Percentiles rank a stretch among this genome's conserved stretches.
Conservation (phyloP, 2,888 invertebrate species). For the Tryphoninae sp. region DNA sequence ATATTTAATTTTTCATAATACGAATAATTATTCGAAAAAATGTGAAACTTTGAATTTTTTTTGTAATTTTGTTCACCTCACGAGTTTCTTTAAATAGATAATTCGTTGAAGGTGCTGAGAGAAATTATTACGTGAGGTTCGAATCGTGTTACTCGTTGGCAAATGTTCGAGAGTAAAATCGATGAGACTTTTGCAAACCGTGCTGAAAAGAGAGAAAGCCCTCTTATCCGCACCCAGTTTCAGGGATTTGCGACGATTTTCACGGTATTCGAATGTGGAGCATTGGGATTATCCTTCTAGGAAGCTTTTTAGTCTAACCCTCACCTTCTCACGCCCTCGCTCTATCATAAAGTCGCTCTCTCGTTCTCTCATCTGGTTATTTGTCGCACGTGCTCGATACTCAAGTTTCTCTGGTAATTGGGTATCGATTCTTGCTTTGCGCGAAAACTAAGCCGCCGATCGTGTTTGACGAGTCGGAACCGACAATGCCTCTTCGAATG, state of each 20-base stretch:
- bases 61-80: background rate
- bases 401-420: slow-evolving; percentile 31
- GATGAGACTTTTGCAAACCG: slow-evolving; percentile 8
- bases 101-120: slow-evolving; percentile 38
- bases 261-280: slow-evolving; percentile 11
- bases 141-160: slow-evolving; percentile 15
- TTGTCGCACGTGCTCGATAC: slow-evolving; percentile 5
- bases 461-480: slow-evolving; percentile 10
- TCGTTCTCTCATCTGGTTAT: background rate
- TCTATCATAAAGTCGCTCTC: background rate
- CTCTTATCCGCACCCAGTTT: slow-evolving; percentile 55
- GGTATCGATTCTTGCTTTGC: slow-evolving; percentile 40
- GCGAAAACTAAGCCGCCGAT: slow-evolving; percentile 4
- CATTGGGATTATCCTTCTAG: slow-evolving; percentile 51
- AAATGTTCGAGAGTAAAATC: slow-evolving; percentile 31
- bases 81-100: slow-evolving; percentile 12
- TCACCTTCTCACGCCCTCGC: background rate
- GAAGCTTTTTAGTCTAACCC: slow-evolving; percentile 16
- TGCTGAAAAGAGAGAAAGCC: slow-evolving; percentile 14
- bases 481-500: slow-evolving; percentile 38
- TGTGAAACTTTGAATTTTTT: background rate
- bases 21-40: no score
- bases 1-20: no score
- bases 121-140: slow-evolving; percentile 32
- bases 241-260: slow-evolving; percentile 47